A percentile compares a stretch with the other conserved stretches of the same genome.
These are phyloP conservation scores for Astreopora myriophthalma DNA, from an alignment of 64 coral and sea anemone species.

Conservation along the genomic window DNA sequence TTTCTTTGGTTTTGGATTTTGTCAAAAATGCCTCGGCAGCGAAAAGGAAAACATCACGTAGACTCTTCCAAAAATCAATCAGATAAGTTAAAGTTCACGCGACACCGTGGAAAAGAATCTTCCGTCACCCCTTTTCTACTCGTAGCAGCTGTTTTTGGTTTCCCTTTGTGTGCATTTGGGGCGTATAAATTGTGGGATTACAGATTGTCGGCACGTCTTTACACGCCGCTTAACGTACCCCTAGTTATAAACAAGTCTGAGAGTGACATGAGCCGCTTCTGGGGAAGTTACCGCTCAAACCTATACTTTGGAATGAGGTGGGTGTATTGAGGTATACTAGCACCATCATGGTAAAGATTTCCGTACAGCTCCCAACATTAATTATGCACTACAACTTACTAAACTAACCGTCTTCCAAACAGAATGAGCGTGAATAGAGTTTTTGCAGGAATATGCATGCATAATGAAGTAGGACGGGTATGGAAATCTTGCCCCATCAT, in stretches of 20 bases:
- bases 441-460: too few relatives aligned
- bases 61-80: slow-evolving; percentile 32
- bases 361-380: too few relatives aligned
- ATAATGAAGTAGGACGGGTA: too few relatives aligned
- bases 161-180: slow-evolving; percentile 52
- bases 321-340: too few relatives aligned
- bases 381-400: too few relatives aligned
- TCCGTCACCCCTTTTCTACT: not conserved
- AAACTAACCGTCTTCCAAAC: too few relatives aligned
- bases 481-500: too few relatives aligned
- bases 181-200: slow-evolving; percentile 76
- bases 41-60: slow-evolving; percentile 8
- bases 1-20: not conserved
- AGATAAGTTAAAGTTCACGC: slow-evolving; percentile 31
- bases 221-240: slow-evolving; percentile 75
- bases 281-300: slow-evolving; percentile 96
- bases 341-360: too few relatives aligned
- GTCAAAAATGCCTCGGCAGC: slow-evolving; percentile 1
- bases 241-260: slow-evolving; percentile 74
- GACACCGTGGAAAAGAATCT: not conserved
- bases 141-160: slow-evolving; percentile 8
- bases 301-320: slow-evolving; percentile 93
- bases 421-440: too few relatives aligned
- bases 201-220: slow-evolving; percentile 49
- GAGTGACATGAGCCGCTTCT: slow-evolving; percentile 76